phyloP scores from a whole-genome alignment of 2,888 invertebrate genomes.

The Apotomis betuletana region DNA sequence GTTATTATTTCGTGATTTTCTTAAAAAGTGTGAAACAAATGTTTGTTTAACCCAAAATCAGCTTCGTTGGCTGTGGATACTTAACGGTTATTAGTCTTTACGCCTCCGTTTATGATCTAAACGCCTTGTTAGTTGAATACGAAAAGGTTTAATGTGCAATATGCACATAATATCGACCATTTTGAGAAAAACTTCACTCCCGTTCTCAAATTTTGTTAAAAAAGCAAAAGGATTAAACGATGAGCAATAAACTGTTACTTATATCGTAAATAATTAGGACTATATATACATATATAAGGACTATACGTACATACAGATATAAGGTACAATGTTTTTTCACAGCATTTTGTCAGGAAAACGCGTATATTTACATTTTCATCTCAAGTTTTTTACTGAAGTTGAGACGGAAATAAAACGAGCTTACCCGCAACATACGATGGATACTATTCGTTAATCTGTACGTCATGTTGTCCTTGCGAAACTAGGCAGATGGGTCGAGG shows the following conservation, averaged over 20 bases:
- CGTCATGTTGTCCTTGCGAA: constrained; percentile 58
- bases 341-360: too few species aligned
- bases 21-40: constrained; percentile 26
- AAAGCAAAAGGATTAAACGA: constrained; percentile 4
- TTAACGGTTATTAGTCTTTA: constrained; percentile 15
- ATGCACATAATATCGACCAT: not conserved
- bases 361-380: too few species aligned
- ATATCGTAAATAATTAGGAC: too few species aligned
- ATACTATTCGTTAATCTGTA: not conserved
- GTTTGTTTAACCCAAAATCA: constrained; percentile 13
- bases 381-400: too few species aligned
- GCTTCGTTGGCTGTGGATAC: constrained; percentile 1
- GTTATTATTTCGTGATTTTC: not conserved
- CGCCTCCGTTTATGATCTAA: constrained; percentile 1
- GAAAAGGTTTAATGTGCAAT: not conserved
- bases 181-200: not conserved
- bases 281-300: too few species aligned
- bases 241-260: not conserved
- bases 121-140: constrained; percentile 9
- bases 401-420: too few species aligned
- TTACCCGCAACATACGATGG: too few species aligned
- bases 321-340: too few species aligned
- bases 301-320: too few species aligned
- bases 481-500: constrained; percentile 69
- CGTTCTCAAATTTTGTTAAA: not conserved